A percentile compares a stretch with the other conserved stretches of the same genome.
Evolutionary conservation across 1,140 invertebrate species (phyloP).

Genomic region (Apis dorsata): DNA sequence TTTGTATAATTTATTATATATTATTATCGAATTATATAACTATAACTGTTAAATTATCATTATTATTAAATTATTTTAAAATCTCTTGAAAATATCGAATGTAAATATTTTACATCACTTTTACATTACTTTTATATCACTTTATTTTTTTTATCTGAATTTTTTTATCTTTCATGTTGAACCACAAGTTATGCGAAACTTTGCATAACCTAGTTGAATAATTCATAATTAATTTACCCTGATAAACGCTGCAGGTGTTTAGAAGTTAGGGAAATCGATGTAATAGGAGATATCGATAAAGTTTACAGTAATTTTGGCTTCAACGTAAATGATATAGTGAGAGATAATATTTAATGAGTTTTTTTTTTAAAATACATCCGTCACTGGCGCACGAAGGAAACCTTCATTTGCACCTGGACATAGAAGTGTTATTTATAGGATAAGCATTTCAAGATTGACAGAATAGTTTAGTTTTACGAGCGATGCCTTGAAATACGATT

Average conservation of each 20-base stretch:
- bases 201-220: background rate
- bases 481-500: conserved; percentile 11
- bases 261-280: background rate
- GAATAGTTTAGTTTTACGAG: conserved; percentile 19
- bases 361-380: background rate
- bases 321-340: no score
- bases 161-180: no score
- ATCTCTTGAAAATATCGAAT: no score
- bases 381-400: no score
- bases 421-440: background rate
- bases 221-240: conserved; percentile 9
- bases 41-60: no score
- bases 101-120: no score
- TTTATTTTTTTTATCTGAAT: no score
- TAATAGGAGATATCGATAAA: background rate
- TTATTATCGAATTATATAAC: no score
- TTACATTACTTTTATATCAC: no score
- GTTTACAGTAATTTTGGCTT: background rate
- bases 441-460: conserved; percentile 6
- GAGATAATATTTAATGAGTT: background rate
- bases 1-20: no score
- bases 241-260: background rate
- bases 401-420: background rate
- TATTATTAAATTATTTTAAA: no score
- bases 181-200: no score